phyloP scores from a whole-genome alignment of 2,113 vertebrate species.

The Anoplopoma fimbria region DNA sequence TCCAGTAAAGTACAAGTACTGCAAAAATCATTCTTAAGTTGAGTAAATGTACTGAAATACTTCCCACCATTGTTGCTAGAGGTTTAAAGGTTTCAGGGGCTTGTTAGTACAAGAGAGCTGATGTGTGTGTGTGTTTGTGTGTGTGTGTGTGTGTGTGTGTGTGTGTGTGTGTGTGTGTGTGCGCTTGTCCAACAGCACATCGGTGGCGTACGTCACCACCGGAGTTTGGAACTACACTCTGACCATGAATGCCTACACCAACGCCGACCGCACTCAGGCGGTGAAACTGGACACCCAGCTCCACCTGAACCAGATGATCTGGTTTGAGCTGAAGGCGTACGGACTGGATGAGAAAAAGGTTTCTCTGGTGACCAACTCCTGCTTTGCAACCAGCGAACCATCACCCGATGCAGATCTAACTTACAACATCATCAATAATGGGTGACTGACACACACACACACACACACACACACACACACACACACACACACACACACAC shows the following conservation, averaged over 20 bases:
- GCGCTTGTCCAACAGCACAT: too few species aligned
- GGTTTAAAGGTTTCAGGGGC: background rate
- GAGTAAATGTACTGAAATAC: background rate
- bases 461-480: too few species aligned
- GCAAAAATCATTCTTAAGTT: background rate
- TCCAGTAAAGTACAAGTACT: too few species aligned
- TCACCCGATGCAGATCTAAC: background rate
- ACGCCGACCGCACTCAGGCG: background rate
- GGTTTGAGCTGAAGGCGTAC: background rate
- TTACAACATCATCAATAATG: background rate
- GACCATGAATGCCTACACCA: background rate
- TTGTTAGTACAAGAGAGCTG: background rate
- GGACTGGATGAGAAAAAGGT: background rate
- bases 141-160: too few species aligned
- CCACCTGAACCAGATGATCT: background rate
- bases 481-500: too few species aligned
- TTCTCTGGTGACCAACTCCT: background rate
- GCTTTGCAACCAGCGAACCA: background rate
- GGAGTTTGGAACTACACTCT: background rate
- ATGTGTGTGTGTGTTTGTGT: background rate
- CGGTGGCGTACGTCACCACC: background rate
- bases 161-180: too few species aligned
- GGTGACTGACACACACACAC: background rate
- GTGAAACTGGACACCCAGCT: background rate
- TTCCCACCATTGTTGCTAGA: background rate